These are phyloP conservation scores for Thaumetopoea pityocampa DNA, from an alignment of 1,140 invertebrate species.

Conservation along the genomic window DNA sequence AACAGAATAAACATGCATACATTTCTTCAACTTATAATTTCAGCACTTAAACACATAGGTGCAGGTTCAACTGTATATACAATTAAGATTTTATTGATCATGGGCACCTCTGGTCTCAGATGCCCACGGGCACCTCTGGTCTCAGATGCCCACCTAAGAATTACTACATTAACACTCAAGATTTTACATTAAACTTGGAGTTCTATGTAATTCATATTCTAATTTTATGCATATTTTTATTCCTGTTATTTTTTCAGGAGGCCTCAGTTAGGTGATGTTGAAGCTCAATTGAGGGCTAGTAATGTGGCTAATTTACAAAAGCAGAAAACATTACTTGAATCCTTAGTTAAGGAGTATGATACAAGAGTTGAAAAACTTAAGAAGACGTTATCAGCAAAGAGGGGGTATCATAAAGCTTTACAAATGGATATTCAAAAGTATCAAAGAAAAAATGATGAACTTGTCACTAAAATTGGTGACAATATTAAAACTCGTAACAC, in stretches of 20 bases:
- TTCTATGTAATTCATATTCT: not conserved
- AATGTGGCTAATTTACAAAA: constrained; percentile 58
- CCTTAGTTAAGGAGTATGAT: constrained; percentile 62
- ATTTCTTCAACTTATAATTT: no score
- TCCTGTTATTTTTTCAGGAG: constrained; percentile 46
- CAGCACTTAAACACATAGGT: no score
- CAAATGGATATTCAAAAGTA: constrained; percentile 66
- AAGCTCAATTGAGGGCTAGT: constrained; percentile 51
- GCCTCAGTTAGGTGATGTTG: constrained; percentile 58
- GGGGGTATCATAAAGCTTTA: constrained; percentile 59
- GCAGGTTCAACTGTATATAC: no score
- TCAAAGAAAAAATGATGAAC: constrained; percentile 59
- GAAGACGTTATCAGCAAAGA: constrained; percentile 51
- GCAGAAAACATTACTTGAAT: constrained; percentile 55
- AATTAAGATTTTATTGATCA: no score
- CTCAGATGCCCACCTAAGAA: no score
- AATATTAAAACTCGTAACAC: constrained; percentile 47
- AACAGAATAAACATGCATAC: no score
- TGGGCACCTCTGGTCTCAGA: no score
- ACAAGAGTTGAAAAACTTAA: constrained; percentile 56
- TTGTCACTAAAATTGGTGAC: constrained; percentile 43
- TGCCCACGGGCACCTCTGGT: no score
- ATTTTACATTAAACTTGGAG: no score
- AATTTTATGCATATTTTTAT: not conserved
- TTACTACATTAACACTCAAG: no score